phyloP scores from a whole-genome alignment of 53 echinoderm and acorn worm genomes.

The Hippasteria phrygiana region DNA sequence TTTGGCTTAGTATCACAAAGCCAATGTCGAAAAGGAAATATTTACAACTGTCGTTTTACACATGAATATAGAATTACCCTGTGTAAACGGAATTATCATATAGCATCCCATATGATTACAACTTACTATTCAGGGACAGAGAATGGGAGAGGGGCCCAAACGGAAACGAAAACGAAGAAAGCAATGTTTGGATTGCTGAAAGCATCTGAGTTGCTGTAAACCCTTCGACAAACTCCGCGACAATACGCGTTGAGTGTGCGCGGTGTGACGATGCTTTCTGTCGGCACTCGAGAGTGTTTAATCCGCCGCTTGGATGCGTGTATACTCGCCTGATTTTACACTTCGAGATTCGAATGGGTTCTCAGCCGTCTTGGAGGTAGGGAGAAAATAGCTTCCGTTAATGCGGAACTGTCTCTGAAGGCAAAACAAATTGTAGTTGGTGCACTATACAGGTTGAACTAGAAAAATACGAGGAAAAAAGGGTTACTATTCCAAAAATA shows the following conservation, averaged over 20 bases:
- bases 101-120: neutral
- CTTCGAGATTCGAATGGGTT: too few relatives aligned
- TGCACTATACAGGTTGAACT: too few relatives aligned
- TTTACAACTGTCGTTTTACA: neutral
- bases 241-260: conserved; percentile 7
- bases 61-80: neutral
- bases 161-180: neutral
- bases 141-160: neutral
- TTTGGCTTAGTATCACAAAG: too few relatives aligned
- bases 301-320: neutral
- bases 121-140: neutral
- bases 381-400: too few relatives aligned
- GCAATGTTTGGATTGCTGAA: conserved; percentile 43
- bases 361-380: neutral
- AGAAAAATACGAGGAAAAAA: too few relatives aligned
- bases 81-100: neutral
- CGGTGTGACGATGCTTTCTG: neutral
- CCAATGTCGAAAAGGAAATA: too few relatives aligned
- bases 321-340: neutral
- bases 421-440: too few relatives aligned
- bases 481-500: too few relatives aligned
- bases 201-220: conserved; percentile 18
- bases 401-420: too few relatives aligned
- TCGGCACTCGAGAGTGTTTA: conserved; percentile 20
- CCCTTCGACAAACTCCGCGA: conserved; percentile 40